These are phyloP conservation scores for Electrona antarctica DNA, from an alignment of 2,113 vertebrate species.

Conservation along the genomic window DNA sequence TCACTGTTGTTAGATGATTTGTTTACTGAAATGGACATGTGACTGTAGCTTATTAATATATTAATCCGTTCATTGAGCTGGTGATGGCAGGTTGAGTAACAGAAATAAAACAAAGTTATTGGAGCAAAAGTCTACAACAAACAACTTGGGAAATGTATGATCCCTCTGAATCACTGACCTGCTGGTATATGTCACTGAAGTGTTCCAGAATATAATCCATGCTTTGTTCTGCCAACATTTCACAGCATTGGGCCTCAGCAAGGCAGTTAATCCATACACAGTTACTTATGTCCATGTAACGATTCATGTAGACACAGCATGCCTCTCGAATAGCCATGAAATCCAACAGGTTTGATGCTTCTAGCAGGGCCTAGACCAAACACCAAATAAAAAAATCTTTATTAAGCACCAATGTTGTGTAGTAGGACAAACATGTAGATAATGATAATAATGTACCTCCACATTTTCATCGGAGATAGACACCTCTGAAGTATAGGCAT, in stretches of 20 bases:
- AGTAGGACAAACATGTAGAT: rapidly evolving
- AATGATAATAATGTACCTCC: slow-evolving; percentile 58
- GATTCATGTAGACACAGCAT: slow-evolving; percentile 82
- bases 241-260: slow-evolving; percentile 31
- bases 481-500: slow-evolving; percentile 82
- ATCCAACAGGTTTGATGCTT: slow-evolving; percentile 81
- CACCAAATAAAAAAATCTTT: too few species aligned
- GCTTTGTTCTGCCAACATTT: slow-evolving; percentile 42
- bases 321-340: slow-evolving; percentile 43
- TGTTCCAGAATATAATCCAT: slow-evolving; percentile 83
- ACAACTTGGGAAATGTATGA: not conserved
- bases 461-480: slow-evolving; percentile 82
- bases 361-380: slow-evolving; percentile 72
- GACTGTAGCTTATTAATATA: too few species aligned
- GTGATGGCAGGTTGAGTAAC: not conserved
- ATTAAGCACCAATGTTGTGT: not conserved
- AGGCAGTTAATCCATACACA: slow-evolving; percentile 85
- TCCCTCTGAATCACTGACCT: slow-evolving; percentile 58
- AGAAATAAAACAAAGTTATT: too few species aligned
- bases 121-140: not conserved
- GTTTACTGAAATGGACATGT: too few species aligned
- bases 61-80: too few species aligned
- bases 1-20: too few species aligned
- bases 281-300: slow-evolving; percentile 83
- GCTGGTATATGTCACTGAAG: slow-evolving; percentile 74